Base-by-base conservation (phyloP, 1,140 invertebrate genomes). In the Diorhabda sublineata region DNA sequence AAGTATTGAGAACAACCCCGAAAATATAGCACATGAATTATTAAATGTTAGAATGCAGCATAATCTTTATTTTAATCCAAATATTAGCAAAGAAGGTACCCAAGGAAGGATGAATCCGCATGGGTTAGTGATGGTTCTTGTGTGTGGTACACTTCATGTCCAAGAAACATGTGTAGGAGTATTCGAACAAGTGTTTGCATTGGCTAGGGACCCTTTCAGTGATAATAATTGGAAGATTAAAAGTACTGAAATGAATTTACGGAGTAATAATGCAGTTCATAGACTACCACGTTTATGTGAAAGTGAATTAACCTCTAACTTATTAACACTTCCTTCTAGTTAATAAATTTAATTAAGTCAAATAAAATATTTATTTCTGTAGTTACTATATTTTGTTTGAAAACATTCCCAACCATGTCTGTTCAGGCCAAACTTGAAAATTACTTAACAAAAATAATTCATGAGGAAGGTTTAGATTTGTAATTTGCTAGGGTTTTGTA, bases 141-240 rank as follows among this genome's bases (percentile, higher is more conserved):
- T 81, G 8, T 88, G 87, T 81, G 89, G 89, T 5, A 88, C 87
- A 0, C 71, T 90, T 42, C 88, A 90, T 74, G 75, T 76, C 1
- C 69, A 80, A 11, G 71, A 81, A 7, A 67, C 71, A 42, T 84
- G 81, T 71, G 75, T 84, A n/a, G 89, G 89, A 4, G 76, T 87
- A n/a, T 90, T 89, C 77, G 86, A 89, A 71, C 87, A 89, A 73
- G 73, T 83, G 11, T 90, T 90, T 79, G 84, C 84, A 4, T 73
- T 90, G 9, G 77, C 87, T 3, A 82, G 84, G 64, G 87, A 89
- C 81, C 88, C 88, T 2, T 80, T 77, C 66, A 74, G 74, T 41
- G 78, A 82, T 3, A 88, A 89, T 74, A 88, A 86, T 72, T 90
- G 85, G 84, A 89, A 88, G 78, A 84, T 88, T 52, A 88, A 88